Percentiles rank a stretch among this genome's conserved stretches.
Evolutionary conservation across 2,888 invertebrate species (phyloP).

Genomic region (Pseudococcus viburni): DNA sequence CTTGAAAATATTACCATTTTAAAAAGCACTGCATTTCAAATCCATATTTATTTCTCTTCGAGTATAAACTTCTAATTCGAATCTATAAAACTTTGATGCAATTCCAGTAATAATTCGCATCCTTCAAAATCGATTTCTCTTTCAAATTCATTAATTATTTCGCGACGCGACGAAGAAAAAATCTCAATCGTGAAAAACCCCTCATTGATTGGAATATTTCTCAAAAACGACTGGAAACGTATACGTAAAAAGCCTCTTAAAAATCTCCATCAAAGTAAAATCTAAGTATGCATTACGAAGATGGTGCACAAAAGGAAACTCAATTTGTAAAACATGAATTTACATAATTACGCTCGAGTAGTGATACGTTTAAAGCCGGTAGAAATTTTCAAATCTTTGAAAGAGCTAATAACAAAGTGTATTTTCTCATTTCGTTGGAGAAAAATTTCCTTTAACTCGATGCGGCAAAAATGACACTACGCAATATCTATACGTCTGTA

Average conservation of each 20-base stretch:
- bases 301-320: slow-evolving; percentile 7
- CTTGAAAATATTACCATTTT: too few species aligned
- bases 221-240: neutral
- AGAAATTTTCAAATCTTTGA: slow-evolving; percentile 7
- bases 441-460: slow-evolving; percentile 14
- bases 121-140: neutral
- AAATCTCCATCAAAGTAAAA: slow-evolving; percentile 14
- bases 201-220: neutral
- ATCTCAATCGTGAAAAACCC: neutral
- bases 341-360: slow-evolving; percentile 14
- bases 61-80: neutral
- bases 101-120: neutral
- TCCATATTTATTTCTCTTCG: neutral
- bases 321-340: slow-evolving; percentile 14
- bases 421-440: neutral
- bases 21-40: too few species aligned
- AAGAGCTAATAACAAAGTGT: slow-evolving; percentile 8
- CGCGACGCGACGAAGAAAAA: neutral
- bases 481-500: slow-evolving; percentile 14
- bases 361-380: slow-evolving; percentile 14
- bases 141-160: slow-evolving; percentile 10
- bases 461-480: slow-evolving; percentile 1
- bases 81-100: neutral
- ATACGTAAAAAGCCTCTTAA: neutral
- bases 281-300: slow-evolving; percentile 6